Conservation (phyloP, 2,797 vertebrate species). For the Poecilia picta region DNA sequence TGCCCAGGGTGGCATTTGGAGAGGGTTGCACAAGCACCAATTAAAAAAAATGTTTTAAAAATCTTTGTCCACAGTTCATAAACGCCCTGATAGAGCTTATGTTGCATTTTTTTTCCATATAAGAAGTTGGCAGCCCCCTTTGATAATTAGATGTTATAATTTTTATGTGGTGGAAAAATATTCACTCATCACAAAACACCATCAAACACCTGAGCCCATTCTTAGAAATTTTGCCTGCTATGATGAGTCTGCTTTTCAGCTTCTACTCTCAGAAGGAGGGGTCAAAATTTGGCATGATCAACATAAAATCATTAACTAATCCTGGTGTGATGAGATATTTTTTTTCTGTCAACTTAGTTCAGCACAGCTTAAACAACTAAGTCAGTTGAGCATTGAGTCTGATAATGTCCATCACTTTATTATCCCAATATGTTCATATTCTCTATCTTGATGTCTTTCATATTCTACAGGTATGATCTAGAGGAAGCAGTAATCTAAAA, state of each 20-base stretch:
- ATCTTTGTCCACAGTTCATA: neutral
- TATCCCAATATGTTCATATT: neutral
- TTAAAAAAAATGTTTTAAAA: neutral
- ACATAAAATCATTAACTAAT: neutral
- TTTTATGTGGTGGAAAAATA: neutral
- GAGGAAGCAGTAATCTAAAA: neutral
- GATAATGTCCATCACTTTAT: neutral
- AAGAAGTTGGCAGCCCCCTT: neutral
- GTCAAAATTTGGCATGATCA: neutral
- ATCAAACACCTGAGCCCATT: neutral
- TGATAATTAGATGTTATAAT: neutral
- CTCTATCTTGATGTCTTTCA: neutral
- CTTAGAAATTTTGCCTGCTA: neutral
- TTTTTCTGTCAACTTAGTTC: neutral
- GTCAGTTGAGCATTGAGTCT: neutral
- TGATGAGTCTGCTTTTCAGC: neutral
- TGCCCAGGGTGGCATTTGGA: neutral
- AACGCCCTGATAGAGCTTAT: neutral
- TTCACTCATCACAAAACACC: neutral
- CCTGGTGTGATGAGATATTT: neutral
- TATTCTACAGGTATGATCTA: neutral
- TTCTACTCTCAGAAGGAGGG: neutral
- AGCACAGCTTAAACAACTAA: neutral
- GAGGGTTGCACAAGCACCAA: neutral
- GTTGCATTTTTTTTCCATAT: neutral